These are phyloP conservation scores for Cyprinus carpio DNA, from an alignment of 2,113 vertebrate species.

Conservation along the genomic window DNA sequence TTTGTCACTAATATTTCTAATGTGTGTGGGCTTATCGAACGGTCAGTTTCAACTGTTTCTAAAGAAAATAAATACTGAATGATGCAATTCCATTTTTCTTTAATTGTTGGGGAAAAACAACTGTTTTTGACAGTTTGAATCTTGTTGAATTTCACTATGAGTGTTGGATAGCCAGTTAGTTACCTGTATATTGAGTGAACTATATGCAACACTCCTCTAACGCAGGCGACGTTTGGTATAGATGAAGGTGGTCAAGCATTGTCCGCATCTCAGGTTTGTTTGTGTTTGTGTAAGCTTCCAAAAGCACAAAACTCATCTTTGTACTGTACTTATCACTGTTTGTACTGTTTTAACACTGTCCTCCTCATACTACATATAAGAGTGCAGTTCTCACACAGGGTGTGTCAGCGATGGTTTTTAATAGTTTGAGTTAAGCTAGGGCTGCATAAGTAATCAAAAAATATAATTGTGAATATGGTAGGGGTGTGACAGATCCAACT, in stretches of 20 bases:
- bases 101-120: background rate
- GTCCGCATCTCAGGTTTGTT: constrained; percentile 87
- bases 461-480: too few relatives aligned
- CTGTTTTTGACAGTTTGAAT: background rate
- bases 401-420: background rate
- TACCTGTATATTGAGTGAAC: constrained; percentile 63
- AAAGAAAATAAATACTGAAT: background rate
- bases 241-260: constrained; percentile 84
- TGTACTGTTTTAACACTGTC: background rate
- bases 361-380: background rate
- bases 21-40: background rate
- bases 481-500: too few relatives aligned
- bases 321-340: constrained; percentile 50
- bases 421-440: constrained; percentile 1
- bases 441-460: background rate
- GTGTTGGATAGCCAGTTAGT: constrained; percentile 51
- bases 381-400: constrained; percentile 8
- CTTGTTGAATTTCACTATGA: background rate
- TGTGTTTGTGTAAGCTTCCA: constrained; percentile 64
- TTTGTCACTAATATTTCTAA: background rate
- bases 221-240: constrained; percentile 93
- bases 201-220: constrained; percentile 77
- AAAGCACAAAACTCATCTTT: constrained; percentile 67
- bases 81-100: background rate
- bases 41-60: background rate